Evolutionary conservation across 2,797 vertebrate genomes (phyloP), one percentile per base, ranked within the genome.

Genomic region (Serranus cabrilla): DNA sequence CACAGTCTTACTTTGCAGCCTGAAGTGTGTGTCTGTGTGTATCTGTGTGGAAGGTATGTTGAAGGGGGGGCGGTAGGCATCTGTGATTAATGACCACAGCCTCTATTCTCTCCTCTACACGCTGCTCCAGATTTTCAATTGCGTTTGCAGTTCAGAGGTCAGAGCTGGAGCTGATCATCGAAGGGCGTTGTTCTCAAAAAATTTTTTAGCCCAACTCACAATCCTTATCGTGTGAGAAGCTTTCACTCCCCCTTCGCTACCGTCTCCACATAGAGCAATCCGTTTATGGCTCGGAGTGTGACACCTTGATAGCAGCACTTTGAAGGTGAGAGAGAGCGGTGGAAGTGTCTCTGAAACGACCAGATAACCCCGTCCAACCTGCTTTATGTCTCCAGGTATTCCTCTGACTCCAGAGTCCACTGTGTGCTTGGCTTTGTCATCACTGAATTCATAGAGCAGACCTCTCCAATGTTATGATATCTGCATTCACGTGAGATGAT

Each of bases 51-150:
- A 39, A 10, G 11, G 59, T 58, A 34, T 62, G 46, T 86, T 67
- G 50, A 6, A 27, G 27, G 27, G 27, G 62, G 61, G 74, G 51
- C 11, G 11, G 62, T 43, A 58, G 72, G 81, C 75, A 12, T 76
- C 51, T 78, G 80, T 94, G 93, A 95, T 95, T 92, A 93, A 94
- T 94, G 92, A 89, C 84, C 75, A 59, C 81, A 76, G 80, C 87
- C 81, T 88, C 75, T 20, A 50, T 81, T 79, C 73, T 85, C 82
- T 75, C 52, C 81, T 88, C 58, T 66, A 58, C 23, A 42, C 60
- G 21, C 77, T 76, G 84, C 78, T 86, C 80, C 84, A 88, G 68
- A 91, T 93, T 93, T 94, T 89, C 89, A 92, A 87, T 91, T 40
- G 76, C 51, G 39, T 79, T 83, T 83, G 72, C 78, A 87, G 93